phyloP scores from a whole-genome alignment of 2,888 invertebrate genomes.

The Ommatoiulus sabulosus region DNA sequence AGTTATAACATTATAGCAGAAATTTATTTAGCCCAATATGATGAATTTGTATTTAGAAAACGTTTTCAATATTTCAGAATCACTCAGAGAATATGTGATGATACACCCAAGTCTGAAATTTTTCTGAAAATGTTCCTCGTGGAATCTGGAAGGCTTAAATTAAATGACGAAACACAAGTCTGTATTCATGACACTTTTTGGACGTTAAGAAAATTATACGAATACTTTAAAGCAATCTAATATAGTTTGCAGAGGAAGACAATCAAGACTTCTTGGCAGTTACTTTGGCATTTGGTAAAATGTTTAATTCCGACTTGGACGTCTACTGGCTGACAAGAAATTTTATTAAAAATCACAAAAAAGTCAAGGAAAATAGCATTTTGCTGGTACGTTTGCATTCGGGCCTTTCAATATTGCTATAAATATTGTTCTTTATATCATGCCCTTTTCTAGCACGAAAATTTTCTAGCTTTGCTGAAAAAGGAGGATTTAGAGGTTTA shows the following conservation, averaged over 20 bases:
- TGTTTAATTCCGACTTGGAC: slow-evolving; percentile 81
- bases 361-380: slow-evolving; percentile 71
- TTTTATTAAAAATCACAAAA: slow-evolving; percentile 78
- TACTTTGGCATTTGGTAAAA: slow-evolving; percentile 77
- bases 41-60: neutral
- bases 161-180: slow-evolving; percentile 70
- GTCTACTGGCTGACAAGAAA: slow-evolving; percentile 86
- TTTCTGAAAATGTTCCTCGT: slow-evolving; percentile 85
- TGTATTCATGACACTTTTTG: neutral
- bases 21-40: neutral
- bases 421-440: slow-evolving; percentile 57
- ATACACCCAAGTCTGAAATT: slow-evolving; percentile 76
- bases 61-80: slow-evolving; percentile 65
- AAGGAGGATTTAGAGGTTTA: slow-evolving; percentile 82
- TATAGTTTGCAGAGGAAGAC: slow-evolving; percentile 61
- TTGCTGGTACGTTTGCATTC: slow-evolving; percentile 61
- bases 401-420: neutral
- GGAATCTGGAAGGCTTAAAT: slow-evolving; percentile 77
- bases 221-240: neutral
- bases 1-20: neutral
- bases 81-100: slow-evolving; percentile 75
- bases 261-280: slow-evolving; percentile 71
- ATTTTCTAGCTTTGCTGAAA: slow-evolving; percentile 70
- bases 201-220: neutral
- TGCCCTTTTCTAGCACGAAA: slow-evolving; percentile 62